Base-by-base conservation (phyloP, 2,888 invertebrate genomes). In the Germaria angustata region DNA sequence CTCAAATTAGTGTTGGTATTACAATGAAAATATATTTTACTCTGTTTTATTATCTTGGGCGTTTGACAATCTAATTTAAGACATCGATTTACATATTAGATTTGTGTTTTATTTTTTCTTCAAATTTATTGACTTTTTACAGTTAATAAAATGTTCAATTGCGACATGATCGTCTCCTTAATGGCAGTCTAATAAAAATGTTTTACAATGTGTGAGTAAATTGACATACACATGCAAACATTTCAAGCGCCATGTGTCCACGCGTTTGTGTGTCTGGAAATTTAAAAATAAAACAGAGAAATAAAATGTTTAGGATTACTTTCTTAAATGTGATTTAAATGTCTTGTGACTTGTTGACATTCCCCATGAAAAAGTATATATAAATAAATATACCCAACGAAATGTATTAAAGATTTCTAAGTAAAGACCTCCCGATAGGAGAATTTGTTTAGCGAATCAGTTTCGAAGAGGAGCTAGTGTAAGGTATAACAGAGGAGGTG, bases 131-230 rank as follows among this genome's bases (percentile, higher is more conserved):
- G 20, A 22, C 4, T 68, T 59, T 63, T 44, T 41, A 51, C 34
- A 57, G 44, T 63, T 66, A 81, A 72, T 76, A 76, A 72, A 76
- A 77, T 77, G 53, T 28, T 72, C 76, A 81, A 81, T 71, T 76
- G 44, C 44, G 61, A 57, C 59, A 61, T 72, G 66, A 76, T 77
- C 44, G 51, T 72, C 28, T 36, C 13, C 20, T 24, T 24, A 68
- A 51, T 49, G 24, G 39, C 8, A 11, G 24, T 61, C 24, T 49
- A 24, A 49, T 39, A 72, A 32, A 24, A 28, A 17, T 39, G 6
- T 39, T 34, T 36, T 5, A 17, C 17, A 41, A 41, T 20, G n/a
- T 32, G 11, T 41, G 9, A 11, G 15, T 22, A 57, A 6, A n/a
- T n/a, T n/a, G n/a, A 32, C 24, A 73, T 13, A 53, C 13, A 39